Conservation (phyloP, 2,888 invertebrate genomes). For the Drosophila greeni region DNA sequence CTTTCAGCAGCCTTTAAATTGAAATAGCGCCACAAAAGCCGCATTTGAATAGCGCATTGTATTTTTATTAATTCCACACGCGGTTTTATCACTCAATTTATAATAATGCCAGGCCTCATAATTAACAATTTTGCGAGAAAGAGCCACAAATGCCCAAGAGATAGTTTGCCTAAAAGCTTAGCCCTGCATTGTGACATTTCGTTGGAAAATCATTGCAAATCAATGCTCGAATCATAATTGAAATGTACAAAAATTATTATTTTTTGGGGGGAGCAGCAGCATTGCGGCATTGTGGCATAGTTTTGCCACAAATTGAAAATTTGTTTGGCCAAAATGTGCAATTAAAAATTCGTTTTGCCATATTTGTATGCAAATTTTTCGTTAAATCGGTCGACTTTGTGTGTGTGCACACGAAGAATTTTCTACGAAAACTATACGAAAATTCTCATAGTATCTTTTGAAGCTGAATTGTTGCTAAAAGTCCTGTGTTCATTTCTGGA, state of each 20-base stretch:
- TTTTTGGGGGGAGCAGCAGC: not conserved
- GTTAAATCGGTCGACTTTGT: constrained; percentile 10
- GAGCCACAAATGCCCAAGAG: constrained; percentile 18
- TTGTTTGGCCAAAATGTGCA: constrained; percentile 49
- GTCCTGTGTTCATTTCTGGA: constrained; percentile 23
- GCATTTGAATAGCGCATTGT: constrained; percentile 11
- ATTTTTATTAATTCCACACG: constrained; percentile 32
- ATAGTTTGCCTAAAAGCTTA: constrained; percentile 14
- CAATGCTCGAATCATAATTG: constrained; percentile 49
- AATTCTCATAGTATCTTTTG: constrained; percentile 21
- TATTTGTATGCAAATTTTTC: constrained; percentile 48
- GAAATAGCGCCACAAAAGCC: constrained; percentile 14
- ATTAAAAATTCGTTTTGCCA: constrained; percentile 59
- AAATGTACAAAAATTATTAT: constrained; percentile 37
- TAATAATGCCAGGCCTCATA: constrained; percentile 35
- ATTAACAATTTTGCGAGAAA: constrained; percentile 32
- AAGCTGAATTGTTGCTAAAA: constrained; percentile 8
- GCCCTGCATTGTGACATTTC: constrained; percentile 1
- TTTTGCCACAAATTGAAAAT: constrained; percentile 46
- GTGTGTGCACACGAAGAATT: constrained; percentile 6
- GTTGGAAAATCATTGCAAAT: constrained; percentile 23
- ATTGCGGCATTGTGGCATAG: constrained; percentile 10
- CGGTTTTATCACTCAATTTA: constrained; percentile 47
- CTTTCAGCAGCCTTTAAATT: constrained; percentile 4
- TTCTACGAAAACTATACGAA: too few species aligned